Conservation (phyloP, 2,888 invertebrate genomes). For the Tetragnatha montana region DNA sequence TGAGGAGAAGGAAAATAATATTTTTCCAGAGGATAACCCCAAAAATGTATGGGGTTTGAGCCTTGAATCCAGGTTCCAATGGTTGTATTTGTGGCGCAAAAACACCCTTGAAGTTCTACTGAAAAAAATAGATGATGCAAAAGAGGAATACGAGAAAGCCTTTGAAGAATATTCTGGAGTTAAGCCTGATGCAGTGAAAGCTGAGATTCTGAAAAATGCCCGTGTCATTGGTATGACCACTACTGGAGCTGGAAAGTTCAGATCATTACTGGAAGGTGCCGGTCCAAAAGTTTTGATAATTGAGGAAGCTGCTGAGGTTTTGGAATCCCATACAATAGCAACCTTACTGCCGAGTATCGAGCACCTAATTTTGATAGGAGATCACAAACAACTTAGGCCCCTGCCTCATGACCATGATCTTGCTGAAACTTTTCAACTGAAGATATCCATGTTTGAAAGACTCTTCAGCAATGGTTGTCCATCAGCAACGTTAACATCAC, state of each 20-base stretch:
- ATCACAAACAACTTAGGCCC: constrained; percentile 78
- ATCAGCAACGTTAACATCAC: constrained; percentile 75
- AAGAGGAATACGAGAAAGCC: constrained; percentile 9
- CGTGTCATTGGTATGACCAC: constrained; percentile 86
- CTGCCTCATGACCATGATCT: constrained; percentile 76
- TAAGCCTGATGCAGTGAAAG: neutral
- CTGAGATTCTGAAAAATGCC: constrained; percentile 53
- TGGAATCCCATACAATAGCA: constrained; percentile 88
- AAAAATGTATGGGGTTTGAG: constrained; percentile 40
- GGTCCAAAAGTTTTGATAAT: constrained; percentile 82
- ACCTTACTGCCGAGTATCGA: constrained; percentile 85
- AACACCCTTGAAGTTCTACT: neutral
- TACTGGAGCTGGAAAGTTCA: constrained; percentile 84
- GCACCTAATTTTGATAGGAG: constrained; percentile 86
- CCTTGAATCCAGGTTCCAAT: constrained; percentile 31
- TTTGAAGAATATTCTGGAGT: neutral
- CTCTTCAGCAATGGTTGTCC: constrained; percentile 74
- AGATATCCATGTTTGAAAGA: constrained; percentile 77
- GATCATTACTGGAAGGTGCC: constrained; percentile 80
- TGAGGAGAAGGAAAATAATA: neutral
- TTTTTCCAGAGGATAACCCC: too few species aligned
- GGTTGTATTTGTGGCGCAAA: constrained; percentile 51
- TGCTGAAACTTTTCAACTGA: constrained; percentile 75
- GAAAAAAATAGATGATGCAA: neutral
- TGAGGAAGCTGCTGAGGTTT: constrained; percentile 92